Evolutionary conservation across 2,888 invertebrate species (phyloP), one percentile per base, ranked within the genome.

Genomic region (Drosophila suboccidentalis): DNA sequence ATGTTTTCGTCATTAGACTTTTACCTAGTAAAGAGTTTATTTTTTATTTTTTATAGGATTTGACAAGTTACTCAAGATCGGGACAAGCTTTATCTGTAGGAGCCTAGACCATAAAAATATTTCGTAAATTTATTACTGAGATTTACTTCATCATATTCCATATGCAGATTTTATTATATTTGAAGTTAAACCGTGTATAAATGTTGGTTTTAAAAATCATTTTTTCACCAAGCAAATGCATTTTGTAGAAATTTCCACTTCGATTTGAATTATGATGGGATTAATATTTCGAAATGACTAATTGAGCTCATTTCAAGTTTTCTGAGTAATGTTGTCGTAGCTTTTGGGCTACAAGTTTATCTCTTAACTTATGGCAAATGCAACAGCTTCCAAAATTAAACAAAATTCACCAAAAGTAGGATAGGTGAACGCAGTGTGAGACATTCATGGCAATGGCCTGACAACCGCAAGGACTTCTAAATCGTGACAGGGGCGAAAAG

Each of bases 371-470:
- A 47, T 55, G 63, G 17, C 60, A 66, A 69, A 53, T 76, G 71
- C 83, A 75, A 66, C 70, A 50, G 36, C 49, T 44, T 9, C 19
- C 10, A 62, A 51, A 66, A 57, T 44, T 38, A 36, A 26, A 53
- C 46, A 29, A 19, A 41, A 41, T 5, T 32, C 0, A 17, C 9
- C 26, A 44, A 63, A 59, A 43, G 13, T 39, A 32, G 59, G n/a
- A 51, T 61, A 64, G 66, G 64, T 73, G 46, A 22, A 55, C 55
- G 38, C 57, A 41, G 34, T 69, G 58, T 68, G 71, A 71, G 68
- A 66, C 75, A 75, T 72, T 80, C 71, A 75, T 62, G 75, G 67
- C 80, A 70, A 71, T 65, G 61, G 58, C 63, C 83, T 88, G 82
- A 76, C 89, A 80, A 64, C 71, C 67, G 70, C 70, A 63, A 76